These are phyloP conservation scores for Proterorhinus semilunaris DNA, from an alignment of 2,113 vertebrate genomes.

Conservation along the genomic window DNA sequence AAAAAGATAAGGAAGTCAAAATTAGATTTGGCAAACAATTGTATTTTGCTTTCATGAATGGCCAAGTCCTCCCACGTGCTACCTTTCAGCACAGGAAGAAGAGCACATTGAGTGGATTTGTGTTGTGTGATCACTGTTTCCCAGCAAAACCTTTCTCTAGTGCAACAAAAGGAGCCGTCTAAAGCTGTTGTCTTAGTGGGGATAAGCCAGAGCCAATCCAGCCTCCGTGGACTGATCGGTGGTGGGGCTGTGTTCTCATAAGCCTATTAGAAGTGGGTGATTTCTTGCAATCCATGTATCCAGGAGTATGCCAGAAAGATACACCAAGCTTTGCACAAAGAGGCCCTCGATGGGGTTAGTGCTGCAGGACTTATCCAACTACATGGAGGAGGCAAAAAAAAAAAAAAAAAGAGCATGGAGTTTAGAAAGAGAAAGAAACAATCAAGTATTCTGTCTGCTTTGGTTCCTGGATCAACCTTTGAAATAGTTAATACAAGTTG, in stretches of 20 bases:
- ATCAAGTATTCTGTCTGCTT: neutral
- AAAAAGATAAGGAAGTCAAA: neutral
- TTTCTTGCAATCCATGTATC: constrained; percentile 47
- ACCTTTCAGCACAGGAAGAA: constrained; percentile 15
- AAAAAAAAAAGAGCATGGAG: neutral
- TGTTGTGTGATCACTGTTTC: constrained; percentile 10
- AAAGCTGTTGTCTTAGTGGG: constrained; percentile 60
- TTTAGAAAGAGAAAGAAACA: neutral
- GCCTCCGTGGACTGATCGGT: constrained; percentile 50
- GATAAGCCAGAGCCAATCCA: constrained; percentile 60
- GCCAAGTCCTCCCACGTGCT: constrained; percentile 16
- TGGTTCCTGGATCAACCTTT: neutral
- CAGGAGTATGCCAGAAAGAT: constrained; percentile 29
- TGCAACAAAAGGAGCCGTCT: constrained; percentile 62
- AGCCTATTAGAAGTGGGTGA: constrained; percentile 68
- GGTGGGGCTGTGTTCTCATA: constrained; percentile 46
- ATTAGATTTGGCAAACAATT: neutral
- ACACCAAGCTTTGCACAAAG: constrained; percentile 38
- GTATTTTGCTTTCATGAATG: constrained; percentile 22
- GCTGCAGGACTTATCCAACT: constrained; percentile 6
- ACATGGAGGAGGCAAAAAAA: neutral
- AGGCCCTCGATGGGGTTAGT: constrained; percentile 29
- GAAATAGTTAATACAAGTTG: neutral
- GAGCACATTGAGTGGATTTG: constrained; percentile 10
- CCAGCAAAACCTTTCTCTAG: constrained; percentile 34